Base-by-base conservation (phyloP, 2,888 invertebrate genomes). In the Diachrysia chrysitis region DNA sequence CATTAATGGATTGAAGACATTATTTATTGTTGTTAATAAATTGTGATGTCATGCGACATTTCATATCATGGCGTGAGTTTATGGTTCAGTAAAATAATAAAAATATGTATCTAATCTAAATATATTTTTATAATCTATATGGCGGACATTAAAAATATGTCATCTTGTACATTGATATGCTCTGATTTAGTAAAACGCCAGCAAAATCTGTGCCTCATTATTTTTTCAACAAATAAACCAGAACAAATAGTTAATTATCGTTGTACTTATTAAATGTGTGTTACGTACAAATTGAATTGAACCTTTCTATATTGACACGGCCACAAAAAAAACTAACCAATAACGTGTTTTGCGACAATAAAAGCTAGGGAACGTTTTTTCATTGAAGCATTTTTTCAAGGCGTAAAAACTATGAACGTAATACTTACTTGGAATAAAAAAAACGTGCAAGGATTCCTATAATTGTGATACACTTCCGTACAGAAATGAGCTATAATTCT, bases 271-370 rank as follows among this genome's bases (percentile, higher is more conserved):
- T 25, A 25, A 25, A 25, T 25, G 25, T 25, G 25, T 25, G 9
- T 69, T 53, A 58, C 58, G 48, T 69, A 64, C 29, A 51, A 14
- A 7, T 42, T n/a, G 9, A 74, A 53, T 61, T 63, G 12, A 23
- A 54, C 58, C 54, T 69, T 59, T 63, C 66, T 35, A 54, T 51
- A 23, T 17, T 51, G 16, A 1, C 16, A 54, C n/a, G 9, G 10
- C 17, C 23, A 17, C 12, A 2, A 48, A 9, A 62, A 66, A 76
- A 71, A 60, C 59, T 10, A 59, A 65, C 54, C 35, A 17, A 9
- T 19, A 29, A 35, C 51, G 55, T 70, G 63, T 59, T 19, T 12
- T 21, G 19, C 10, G 17, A 51, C 48, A 51, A 21, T 51, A 21
- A 21, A 19, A 17, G 19, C 48, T 14, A 4, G 16, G 37, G 4